Evolutionary conservation across 2,797 vertebrate genomes (phyloP).

Genomic region (Apogon talboti): DNA sequence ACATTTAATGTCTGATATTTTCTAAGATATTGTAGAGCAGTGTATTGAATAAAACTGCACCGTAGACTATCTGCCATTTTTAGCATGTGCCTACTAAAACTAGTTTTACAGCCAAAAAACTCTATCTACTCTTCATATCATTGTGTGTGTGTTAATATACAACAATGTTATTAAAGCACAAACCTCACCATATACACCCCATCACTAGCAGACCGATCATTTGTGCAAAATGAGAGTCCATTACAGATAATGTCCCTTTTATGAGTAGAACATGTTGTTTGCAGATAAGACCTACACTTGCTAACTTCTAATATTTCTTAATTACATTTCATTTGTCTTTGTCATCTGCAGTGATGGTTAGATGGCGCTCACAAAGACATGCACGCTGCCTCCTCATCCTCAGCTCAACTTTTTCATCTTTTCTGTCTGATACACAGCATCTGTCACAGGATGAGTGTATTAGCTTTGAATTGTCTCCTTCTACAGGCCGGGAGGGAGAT

Average conservation of each 20-base stretch:
- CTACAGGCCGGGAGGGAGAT: slow-evolving; percentile 14
- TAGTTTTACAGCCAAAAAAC: not conserved
- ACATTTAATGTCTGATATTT: no score
- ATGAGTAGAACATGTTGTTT: slow-evolving; percentile 23
- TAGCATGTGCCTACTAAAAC: not conserved
- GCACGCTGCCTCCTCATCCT: slow-evolving; percentile 6
- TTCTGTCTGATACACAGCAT: not conserved
- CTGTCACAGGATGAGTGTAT: slow-evolving; percentile 21
- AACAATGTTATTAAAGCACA: no score
- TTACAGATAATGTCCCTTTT: slow-evolving; percentile 33
- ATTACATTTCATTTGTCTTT: slow-evolving; percentile 27
- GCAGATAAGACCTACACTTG: slow-evolving; percentile 1
- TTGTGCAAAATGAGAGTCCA: slow-evolving; percentile 22
- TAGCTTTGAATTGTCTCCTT: slow-evolving; percentile 20
- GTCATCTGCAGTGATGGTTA: slow-evolving; percentile 10
- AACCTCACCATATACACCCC: not conserved
- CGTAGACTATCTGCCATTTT: not conserved
- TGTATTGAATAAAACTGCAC: not conserved
- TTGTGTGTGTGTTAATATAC: no score
- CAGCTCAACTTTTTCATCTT: not conserved
- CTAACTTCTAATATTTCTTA: slow-evolving; percentile 8
- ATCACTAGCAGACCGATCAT: not conserved
- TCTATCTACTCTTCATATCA: not conserved
- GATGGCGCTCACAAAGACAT: not conserved
- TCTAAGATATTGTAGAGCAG: no score